A percentile compares a stretch with the other conserved stretches of the same genome.
phyloP scores from a whole-genome alignment of 53 echinoderm and acorn worm genomes.

The Mesocentrotus franciscanus region DNA sequence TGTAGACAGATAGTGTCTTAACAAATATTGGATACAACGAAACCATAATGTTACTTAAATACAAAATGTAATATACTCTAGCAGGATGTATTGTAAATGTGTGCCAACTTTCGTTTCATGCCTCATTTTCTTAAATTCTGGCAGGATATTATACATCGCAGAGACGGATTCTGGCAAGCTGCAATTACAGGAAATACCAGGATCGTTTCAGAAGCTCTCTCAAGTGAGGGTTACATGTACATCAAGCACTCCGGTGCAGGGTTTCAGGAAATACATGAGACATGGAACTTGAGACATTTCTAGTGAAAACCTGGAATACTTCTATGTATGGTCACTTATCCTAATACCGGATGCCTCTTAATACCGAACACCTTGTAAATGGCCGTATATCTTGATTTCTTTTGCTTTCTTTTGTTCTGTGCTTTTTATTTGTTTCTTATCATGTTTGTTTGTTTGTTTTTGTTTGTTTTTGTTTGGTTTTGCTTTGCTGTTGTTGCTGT shows the following conservation, averaged over 20 bases:
- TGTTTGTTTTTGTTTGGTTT: no score
- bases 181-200: neutral
- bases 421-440: no score
- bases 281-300: neutral
- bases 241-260: neutral
- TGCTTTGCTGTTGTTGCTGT: no score
- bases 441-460: no score
- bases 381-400: no score
- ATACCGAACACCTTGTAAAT: no score
- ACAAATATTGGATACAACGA: neutral
- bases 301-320: no score
- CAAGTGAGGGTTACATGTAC: neutral
- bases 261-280: neutral
- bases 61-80: neutral
- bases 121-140: neutral
- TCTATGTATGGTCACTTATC: no score
- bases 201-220: neutral
- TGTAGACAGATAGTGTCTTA: neutral
- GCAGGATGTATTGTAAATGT: neutral
- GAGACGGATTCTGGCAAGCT: neutral
- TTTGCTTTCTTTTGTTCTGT: no score
- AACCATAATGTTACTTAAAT: neutral
- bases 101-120: neutral
- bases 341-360: no score
- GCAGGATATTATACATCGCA: neutral